Evolutionary conservation across 1,140 invertebrate species (phyloP), one percentile per base, ranked within the genome.

Genomic region (Psilanteris sp.): DNA sequence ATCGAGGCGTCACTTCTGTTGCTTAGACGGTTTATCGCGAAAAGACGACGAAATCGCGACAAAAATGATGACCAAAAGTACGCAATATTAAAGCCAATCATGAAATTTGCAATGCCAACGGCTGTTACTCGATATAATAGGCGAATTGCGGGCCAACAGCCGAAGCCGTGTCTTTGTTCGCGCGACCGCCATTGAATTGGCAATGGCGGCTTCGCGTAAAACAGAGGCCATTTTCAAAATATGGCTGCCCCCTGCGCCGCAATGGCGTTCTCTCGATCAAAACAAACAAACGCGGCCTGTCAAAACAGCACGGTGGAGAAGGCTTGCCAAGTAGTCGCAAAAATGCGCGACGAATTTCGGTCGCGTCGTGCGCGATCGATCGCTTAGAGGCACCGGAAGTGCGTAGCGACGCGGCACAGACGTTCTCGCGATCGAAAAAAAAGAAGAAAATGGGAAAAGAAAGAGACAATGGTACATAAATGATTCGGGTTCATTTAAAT

Each of bases 181-280:
- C 54, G 6, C 27, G 36, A 50, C 67, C 76, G 74, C 73, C 73
- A 75, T 67, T 59, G 59, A 36, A 26, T 24, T 37, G 2, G 10
- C 16, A 68, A 62, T 70, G 62, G 71, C 55, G 8, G 59, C 29
- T 73, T 73, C 29, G 54, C 55, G 43, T 78, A 80, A 81, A 84
- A 18, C 32, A 87, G 89, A 90, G 88, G 91, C 91, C 91, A 92
- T 92, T 91, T 91, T 87, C 88, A 90, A 89, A 91, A 92, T 91
- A 92, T 92, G 91, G 91, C 91, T 91, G 91, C 91, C 89, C 90
- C 91, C 90, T 91, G 89, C 84, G 85, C 86, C 79, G 48, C 59
- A 79, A 90, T 89, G 89, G 89, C 88, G 88, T 89, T 85, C 81
- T 44, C 81, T 81, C 78, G 85, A 90, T 89, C 89, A 90, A 90